Evolutionary conservation across 1,140 invertebrate species (phyloP), one percentile per base, ranked within the genome.

Genomic region (Halesus radiatus): DNA sequence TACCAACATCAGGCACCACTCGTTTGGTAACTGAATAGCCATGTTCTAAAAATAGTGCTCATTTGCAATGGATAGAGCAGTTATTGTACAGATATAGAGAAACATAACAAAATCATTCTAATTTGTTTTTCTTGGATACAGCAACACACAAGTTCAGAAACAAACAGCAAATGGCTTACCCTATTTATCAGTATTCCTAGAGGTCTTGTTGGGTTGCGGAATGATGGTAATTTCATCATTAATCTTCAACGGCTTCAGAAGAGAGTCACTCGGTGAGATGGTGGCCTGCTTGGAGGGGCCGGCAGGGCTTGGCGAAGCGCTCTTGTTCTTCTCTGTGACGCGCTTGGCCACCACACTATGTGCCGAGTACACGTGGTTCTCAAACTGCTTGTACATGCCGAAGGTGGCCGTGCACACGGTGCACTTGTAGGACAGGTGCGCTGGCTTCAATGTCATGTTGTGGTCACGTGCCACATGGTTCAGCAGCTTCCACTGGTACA

Each of bases 201-300:
- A 53, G 20, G 13, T 91, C n/a, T 75, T 75, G 52, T 92, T 92
- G 78, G 95, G 95, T 86, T 97, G 96, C 81, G 96, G 95, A 89
- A 97, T 97, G 84, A 97, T 97, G 78, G 96, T 97, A 82, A 97
- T 97, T 89, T 97, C 96, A 88, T 97, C 96, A 88, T 96, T 97
- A 81, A 97, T 97, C 89, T 96, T 97, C 54, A 97, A 88, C 54
- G 96, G 95, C 85, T 96, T 96, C 68, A 96, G 86, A 78, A 94
- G 86, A n/a, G 93, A 92, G 84, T 95, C 94, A n/a, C n/a, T n/a
- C n/a, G n/a, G n/a, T 80, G 91, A 89, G 79, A 90, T 90, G 86
- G 86, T 88, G 18, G 56, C 18, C 18, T 22, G 22, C 53, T 74
- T 74, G 13, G 72, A 74, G 45, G 87, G 86, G 84, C 88, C 88